phyloP scores from a whole-genome alignment of 2,113 vertebrate species.

The Ondatra zibethicus region DNA sequence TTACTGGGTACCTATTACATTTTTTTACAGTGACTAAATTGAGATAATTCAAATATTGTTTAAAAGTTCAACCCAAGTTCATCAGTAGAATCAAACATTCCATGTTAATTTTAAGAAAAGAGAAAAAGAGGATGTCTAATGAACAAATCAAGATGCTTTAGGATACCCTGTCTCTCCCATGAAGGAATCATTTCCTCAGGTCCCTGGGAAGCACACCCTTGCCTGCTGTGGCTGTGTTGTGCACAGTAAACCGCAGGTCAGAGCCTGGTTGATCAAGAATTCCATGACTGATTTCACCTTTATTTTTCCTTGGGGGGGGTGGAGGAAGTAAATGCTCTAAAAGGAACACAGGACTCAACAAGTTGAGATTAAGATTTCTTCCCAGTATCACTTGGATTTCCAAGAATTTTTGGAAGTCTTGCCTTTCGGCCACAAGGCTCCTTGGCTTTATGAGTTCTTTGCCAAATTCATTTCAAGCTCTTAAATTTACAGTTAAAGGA shows the following conservation, averaged over 20 bases:
- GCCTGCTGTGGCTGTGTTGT: neutral
- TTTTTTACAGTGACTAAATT: constrained; percentile 20
- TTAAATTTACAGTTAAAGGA: constrained; percentile 79
- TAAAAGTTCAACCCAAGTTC: neutral
- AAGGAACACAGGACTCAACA: constrained; percentile 48
- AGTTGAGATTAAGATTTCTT: constrained; percentile 72
- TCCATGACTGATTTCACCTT: constrained; percentile 19
- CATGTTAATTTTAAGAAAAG: neutral
- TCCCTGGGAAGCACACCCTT: neutral
- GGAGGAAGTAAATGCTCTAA: constrained; percentile 21
- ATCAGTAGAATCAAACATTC: neutral
- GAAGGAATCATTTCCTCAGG: neutral
- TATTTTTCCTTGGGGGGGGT: neutral
- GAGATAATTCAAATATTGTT: neutral
- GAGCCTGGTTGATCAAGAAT: neutral
- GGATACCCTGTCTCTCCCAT: neutral
- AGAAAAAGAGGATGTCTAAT: neutral
- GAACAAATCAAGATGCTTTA: neutral
- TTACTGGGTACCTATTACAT: too few relatives aligned
- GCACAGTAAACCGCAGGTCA: neutral
- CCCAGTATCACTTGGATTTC: constrained; percentile 71
- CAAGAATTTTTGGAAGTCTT: constrained; percentile 73
- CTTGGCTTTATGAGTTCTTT: constrained; percentile 35
- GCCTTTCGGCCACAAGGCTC: constrained; percentile 20
- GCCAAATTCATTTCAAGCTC: constrained; percentile 70